Evolutionary conservation across 2,113 vertebrate species (phyloP), one percentile per base, ranked within the genome.

Genomic region (Monarcha castaneiventris): DNA sequence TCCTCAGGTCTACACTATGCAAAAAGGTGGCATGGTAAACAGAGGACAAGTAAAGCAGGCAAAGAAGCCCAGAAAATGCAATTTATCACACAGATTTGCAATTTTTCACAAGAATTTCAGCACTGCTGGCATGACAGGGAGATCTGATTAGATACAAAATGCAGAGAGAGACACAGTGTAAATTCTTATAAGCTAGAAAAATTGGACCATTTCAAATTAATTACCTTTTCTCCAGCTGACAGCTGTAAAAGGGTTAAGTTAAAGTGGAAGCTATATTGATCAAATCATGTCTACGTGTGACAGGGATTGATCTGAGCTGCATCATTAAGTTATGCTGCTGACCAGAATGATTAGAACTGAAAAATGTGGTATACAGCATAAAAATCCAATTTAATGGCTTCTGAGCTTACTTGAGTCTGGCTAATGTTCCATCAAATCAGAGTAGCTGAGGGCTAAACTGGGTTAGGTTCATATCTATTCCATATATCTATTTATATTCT

Each of bases 191-290:
- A 93, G 58, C 10, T 73, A 77, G 66, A 96, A 93, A 90, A 89
- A 84, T 11, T 17, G 49, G 16, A 92, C n/a, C 32, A 58, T 90
- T 92, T 94, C 73, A 87, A 87, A 96, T 93, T 92, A 95, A 90
- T 82, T 87, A 75, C 69, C 58, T 92, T 84, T 68, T 89, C 44
- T 94, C 52, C 46, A 93, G 41, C 49, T 89, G 94, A 84, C 69
- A 90, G 92, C 44, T 93, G 27, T 82, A 95, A 97, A 97, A 96
- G 96, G 94, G 96, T 96, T 96, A 97, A 95, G 62, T 93, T 92
- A 89, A 95, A 96, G 77, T 90, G 89, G 86, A 94, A 89, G 66
- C 37, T 76, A 7, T 96, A 96, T 96, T 96, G 96, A 96, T 96
- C 86, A 87, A 87, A 93, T 92, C 76, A 62, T 66, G 73, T 84